Evolutionary conservation across 2,797 vertebrate species (phyloP), one percentile per base, ranked within the genome.

Genomic region (Urocyon cinereoargenteus): DNA sequence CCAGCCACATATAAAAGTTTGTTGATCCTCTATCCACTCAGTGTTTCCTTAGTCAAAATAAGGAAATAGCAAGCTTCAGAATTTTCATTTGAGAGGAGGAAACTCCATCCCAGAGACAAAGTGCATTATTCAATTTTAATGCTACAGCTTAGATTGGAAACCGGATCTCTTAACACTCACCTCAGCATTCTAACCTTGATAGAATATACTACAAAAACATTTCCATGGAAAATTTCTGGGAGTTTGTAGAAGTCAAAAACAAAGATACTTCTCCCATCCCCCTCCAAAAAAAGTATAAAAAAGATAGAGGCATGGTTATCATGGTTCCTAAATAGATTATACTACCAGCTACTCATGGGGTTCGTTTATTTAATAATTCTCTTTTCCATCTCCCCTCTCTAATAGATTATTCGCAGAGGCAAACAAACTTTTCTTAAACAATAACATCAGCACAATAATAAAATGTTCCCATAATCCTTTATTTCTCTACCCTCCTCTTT

Each of bases 351-450:
- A 8, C 16, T 90, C 14, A 0, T 51, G 18, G n/a, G 1, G 14
- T 93, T 85, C 53, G 11, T 82, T 94, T 59, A 88, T 18, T 94
- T 75, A 34, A 83, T 93, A 70, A 49, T 34, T 31, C n/a, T 78
- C 36, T 70, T 93, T 91, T 10, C 77, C 0, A 64, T 16, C 19
- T 86, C n/a, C 21, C 28, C 12, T 94, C 4, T 78, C 51, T 70
- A 40, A 24, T 51, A 94, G 3, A 84, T 86, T 62, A 70, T 31
- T 78, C 45, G 3, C 90, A 78, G 88, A 75, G 55, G 59, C 16
- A 83, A 66, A 70, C 11, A 64, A 81, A 18, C 6, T 14, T 70
- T 90, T 81, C 22, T 31, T 68, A 90, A 91, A 45, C 31, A 84
- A 36, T 21, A 53, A 83, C 14, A 75, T 55, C 21, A n/a, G 16